Percentiles rank a stretch among this genome's conserved stretches.
Evolutionary conservation across 2,113 vertebrate species (phyloP).

Genomic region (Ciconia stormi): DNA sequence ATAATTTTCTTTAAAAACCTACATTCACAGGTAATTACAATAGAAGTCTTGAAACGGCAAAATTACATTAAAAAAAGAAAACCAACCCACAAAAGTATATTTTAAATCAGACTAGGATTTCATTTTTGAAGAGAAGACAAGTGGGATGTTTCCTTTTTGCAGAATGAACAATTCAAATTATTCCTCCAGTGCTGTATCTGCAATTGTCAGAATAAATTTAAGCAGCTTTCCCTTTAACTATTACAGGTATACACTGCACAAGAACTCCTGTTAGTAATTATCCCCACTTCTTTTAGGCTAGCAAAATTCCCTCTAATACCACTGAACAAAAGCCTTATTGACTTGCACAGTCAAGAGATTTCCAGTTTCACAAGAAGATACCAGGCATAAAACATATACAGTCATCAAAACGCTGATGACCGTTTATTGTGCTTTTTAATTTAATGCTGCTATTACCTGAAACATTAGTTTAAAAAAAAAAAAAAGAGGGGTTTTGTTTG

Average conservation of each 20-base stretch:
- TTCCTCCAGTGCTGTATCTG: constrained; percentile 27
- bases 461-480: neutral
- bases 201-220: constrained; percentile 62
- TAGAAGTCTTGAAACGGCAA: neutral
- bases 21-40: constrained; percentile 1
- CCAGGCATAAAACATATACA: neutral
- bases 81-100: neutral
- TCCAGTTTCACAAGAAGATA: neutral
- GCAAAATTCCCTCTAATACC: neutral
- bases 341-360: neutral
- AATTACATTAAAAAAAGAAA: constrained; percentile 28
- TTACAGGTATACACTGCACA: constrained; percentile 30
- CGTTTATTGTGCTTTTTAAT: neutral
- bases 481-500: neutral
- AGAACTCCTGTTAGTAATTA: constrained; percentile 41
- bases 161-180: constrained; percentile 72
- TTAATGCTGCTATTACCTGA: neutral
- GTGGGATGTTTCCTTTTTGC: constrained; percentile 50
- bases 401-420: neutral
- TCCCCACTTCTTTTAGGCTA: neutral
- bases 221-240: constrained; percentile 37
- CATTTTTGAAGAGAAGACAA: constrained; percentile 57
- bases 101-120: constrained; percentile 49
- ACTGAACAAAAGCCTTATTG: neutral
- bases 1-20: constrained; percentile 19